A percentile compares a stretch with the other conserved stretches of the same genome.
These are phyloP conservation scores for Mythimna vitellina DNA, from an alignment of 2,888 invertebrate genomes.

Conservation along the genomic window DNA sequence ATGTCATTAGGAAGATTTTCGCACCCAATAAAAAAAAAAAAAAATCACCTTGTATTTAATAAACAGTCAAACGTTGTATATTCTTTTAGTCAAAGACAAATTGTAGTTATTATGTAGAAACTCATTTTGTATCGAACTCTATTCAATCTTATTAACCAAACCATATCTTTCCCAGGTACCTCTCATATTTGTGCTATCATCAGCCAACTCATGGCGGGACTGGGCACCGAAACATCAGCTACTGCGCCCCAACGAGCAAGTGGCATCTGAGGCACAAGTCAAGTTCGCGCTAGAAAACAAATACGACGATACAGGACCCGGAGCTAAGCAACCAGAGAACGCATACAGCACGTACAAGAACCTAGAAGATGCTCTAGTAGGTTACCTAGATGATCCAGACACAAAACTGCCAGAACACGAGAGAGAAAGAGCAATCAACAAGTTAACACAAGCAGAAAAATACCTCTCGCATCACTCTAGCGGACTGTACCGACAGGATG, in stretches of 20 bases:
- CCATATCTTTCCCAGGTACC: constrained; percentile 68
- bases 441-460: constrained; percentile 58
- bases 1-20: too few relatives aligned
- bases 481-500: constrained; percentile 68
- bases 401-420: constrained; percentile 83
- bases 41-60: constrained; percentile 9
- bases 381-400: constrained; percentile 82
- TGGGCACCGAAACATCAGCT: neutral
- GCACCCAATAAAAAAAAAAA: too few relatives aligned
- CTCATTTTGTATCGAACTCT: fast-evolving
- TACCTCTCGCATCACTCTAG: constrained; percentile 23
- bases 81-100: too few relatives aligned
- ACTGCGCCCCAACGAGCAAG: constrained; percentile 20
- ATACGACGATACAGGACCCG: constrained; percentile 87
- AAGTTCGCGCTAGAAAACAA: constrained; percentile 85
- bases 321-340: constrained; percentile 76
- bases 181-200: constrained; percentile 66
- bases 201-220: constrained; percentile 54
- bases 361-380: constrained; percentile 81
- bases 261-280: constrained; percentile 82
- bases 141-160: neutral
- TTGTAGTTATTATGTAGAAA: too few relatives aligned
- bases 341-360: constrained; percentile 82
- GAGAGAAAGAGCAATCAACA: constrained; percentile 71
- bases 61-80: neutral